These are phyloP conservation scores for Sinocyclocheilus rhinocerous DNA, from an alignment of 2,113 vertebrate species.

Conservation along the genomic window DNA sequence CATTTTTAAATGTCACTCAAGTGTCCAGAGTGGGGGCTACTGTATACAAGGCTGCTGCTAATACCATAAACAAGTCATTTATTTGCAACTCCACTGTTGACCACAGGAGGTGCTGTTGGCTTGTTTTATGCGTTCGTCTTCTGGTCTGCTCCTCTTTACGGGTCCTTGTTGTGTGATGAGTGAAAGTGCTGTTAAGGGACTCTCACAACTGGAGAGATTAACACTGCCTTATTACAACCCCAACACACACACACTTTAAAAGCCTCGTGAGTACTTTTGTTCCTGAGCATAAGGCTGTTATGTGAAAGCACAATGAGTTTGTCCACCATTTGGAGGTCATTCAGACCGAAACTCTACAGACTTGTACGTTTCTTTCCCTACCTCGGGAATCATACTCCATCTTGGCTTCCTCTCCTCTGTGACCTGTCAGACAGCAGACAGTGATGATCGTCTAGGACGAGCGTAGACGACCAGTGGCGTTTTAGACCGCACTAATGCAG, in stretches of 20 bases:
- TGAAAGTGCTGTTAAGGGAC: conserved; percentile 42
- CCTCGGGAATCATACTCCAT: neutral
- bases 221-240: conserved; percentile 24
- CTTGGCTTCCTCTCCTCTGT: neutral
- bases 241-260: neutral
- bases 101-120: conserved; percentile 72
- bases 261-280: neutral
- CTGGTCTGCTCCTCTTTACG: conserved; percentile 9
- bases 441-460: neutral
- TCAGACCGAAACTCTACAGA: neutral
- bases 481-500: neutral
- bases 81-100: conserved; percentile 40
- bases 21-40: too few relatives aligned
- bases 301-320: conserved; percentile 17
- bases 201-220: conserved; percentile 35
- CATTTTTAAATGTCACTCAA: neutral
- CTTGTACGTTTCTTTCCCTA: neutral
- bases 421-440: conserved; percentile 1
- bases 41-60: too few relatives aligned
- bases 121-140: conserved; percentile 14
- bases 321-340: conserved; percentile 6
- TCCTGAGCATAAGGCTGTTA: conserved; percentile 8
- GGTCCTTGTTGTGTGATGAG: conserved; percentile 54
- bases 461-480: neutral
- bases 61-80: neutral